Evolutionary conservation across 2,113 vertebrate species (phyloP), one percentile per base, ranked within the genome.

Genomic region (Orthonyx spaldingii): DNA sequence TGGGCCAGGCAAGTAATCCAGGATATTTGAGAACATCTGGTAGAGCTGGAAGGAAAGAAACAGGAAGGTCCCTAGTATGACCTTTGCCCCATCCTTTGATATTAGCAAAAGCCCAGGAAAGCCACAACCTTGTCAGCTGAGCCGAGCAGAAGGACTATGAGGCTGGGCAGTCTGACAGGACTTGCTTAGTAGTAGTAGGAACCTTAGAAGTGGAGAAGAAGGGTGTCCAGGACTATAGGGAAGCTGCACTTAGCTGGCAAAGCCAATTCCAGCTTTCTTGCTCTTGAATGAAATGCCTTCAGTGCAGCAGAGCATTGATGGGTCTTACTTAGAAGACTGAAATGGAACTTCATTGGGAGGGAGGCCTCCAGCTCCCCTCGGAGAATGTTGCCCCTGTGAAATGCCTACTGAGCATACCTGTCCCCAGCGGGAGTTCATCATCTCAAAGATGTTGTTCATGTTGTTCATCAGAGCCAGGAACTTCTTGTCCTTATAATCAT

Each of bases 1-100:
- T 11, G 49, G 91, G 6, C 98, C 98, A 7, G 98, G 98, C 44
- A 98, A 46, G 39, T 28, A 66, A 16, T 96, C 81, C 94, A 98
- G 39, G 56, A 98, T 33, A 56, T 95, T 84, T 23, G 98, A 91
- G 52, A 98, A 98, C 93, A 98, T 64, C 79, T 98, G 98, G 76
- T 98, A 98, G 70, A 99, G 49, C 99, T 99, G 93, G 35, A 93
- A 83, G 15, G 49, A 81, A 86, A 69, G 35, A 87, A 86, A 63
- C 9, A 81, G 16, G 22, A 71, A 77, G 15, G 20, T 66, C 12
- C 5, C 10, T 41, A 16, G 16, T 17, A 33, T 42, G 80, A 53
- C 3, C 22, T 30, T 53, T 92, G 11, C 28, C 32, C 7, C 16
- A 32, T 53, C 10, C 41, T 86, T 64, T 65, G 46, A 24, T 46